Conservation (phyloP, 2,113 vertebrate species). For the Paedocypris sp. region DNA sequence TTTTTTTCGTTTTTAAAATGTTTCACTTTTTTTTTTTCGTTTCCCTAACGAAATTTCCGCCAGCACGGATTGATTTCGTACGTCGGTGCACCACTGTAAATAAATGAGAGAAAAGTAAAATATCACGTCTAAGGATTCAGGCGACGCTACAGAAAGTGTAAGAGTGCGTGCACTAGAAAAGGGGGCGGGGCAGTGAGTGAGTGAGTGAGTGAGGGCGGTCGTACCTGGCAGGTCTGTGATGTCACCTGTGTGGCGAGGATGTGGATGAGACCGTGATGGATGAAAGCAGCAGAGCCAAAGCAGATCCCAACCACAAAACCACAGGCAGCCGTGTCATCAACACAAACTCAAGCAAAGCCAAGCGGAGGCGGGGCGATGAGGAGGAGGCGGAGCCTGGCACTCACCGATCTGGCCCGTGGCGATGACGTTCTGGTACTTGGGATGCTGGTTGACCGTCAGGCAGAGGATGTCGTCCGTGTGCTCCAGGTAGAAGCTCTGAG, state of each 20-base stretch:
- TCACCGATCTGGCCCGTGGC: conserved; percentile 96
- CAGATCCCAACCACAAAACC: conserved; percentile 10
- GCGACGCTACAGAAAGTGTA: too few species aligned
- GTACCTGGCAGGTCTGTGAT: conserved; percentile 81
- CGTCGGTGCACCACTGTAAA: too few species aligned
- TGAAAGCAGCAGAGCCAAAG: conserved; percentile 53
- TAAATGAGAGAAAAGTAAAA: too few species aligned
- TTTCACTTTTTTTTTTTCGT: too few species aligned
- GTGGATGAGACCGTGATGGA: conserved; percentile 60
- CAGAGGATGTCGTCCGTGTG: conserved; percentile 96
- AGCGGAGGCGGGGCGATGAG: conserved; percentile 34
- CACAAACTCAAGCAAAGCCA: conserved; percentile 47
- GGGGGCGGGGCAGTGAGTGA: too few species aligned
- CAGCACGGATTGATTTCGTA: too few species aligned
- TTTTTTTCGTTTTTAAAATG: too few species aligned
- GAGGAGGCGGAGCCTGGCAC: conserved; percentile 31
- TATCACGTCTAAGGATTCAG: too few species aligned
- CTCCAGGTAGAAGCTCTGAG: conserved; percentile 95
- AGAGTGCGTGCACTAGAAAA: too few species aligned
- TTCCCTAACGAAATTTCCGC: too few species aligned
- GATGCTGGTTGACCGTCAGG: conserved; percentile 93
- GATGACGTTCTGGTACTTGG: conserved; percentile 90
- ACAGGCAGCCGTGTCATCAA: conserved; percentile 21
- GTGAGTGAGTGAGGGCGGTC: too few species aligned
- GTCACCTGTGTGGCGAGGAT: conserved; percentile 73